A percentile compares a stretch with the other conserved stretches of the same genome.
Evolutionary conservation across 2,888 invertebrate genomes (phyloP).

Genomic region (Pimpla rufipes): DNA sequence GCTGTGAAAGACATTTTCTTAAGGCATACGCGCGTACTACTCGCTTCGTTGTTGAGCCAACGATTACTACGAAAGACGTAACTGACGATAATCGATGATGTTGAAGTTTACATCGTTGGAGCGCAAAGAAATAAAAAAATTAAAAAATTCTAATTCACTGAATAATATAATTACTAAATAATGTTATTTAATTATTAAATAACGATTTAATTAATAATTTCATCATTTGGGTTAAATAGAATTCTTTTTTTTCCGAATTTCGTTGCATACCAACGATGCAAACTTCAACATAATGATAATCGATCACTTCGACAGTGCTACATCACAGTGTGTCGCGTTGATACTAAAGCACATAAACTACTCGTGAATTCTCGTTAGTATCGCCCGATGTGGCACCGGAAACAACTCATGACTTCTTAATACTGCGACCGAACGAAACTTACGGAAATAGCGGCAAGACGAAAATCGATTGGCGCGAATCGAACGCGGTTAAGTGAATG

Average conservation of each 20-base stretch:
- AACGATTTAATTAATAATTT: too few species aligned
- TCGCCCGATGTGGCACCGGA: slow-evolving; percentile 21
- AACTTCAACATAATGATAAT: slow-evolving; percentile 22
- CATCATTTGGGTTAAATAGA: too few species aligned
- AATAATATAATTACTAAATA: too few species aligned
- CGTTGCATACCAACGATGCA: too few species aligned
- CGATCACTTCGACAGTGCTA: slow-evolving; percentile 30
- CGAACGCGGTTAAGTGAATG: slow-evolving; percentile 30
- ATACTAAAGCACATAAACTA: slow-evolving; percentile 18
- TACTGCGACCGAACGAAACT: slow-evolving; percentile 20
- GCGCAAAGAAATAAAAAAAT: too few species aligned
- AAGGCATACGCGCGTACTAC: slow-evolving; percentile 60
- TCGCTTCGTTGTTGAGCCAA: slow-evolving; percentile 62
- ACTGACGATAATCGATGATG: slow-evolving; percentile 26
- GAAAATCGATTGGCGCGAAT: slow-evolving; percentile 22
- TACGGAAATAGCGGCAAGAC: slow-evolving; percentile 44
- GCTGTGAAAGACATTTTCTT: slow-evolving; percentile 68
- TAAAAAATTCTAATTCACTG: too few species aligned
- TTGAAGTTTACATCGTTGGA: too few species aligned
- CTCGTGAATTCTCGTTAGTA: slow-evolving; percentile 8
- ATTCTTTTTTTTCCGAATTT: too few species aligned
- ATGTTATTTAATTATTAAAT: too few species aligned
- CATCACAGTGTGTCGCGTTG: slow-evolving; percentile 30
- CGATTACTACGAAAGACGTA: slow-evolving; percentile 38
- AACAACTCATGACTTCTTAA: too few species aligned